These are phyloP conservation scores for Eulemur macaco DNA, from an alignment of 2,113 vertebrate genomes.

Conservation along the genomic window DNA sequence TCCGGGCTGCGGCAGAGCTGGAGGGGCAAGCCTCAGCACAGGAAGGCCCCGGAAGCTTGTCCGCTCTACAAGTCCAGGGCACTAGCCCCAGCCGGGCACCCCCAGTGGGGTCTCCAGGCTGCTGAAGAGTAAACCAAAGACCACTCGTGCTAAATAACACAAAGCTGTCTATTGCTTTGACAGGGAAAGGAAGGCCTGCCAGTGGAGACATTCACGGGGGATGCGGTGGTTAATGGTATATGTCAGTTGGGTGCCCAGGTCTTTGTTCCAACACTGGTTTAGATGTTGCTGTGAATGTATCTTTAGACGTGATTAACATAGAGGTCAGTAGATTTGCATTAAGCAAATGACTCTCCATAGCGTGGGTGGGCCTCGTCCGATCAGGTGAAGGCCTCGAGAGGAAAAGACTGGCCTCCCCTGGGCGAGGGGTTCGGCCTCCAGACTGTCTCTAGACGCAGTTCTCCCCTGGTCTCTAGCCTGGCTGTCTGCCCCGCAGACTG, in stretches of 20 bases:
- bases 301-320: background rate
- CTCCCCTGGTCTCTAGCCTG: background rate
- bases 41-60: background rate
- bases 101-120: background rate
- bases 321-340: background rate
- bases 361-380: background rate
- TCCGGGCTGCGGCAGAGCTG: background rate
- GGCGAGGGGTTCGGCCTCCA: too few relatives aligned
- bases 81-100: background rate
- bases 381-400: background rate
- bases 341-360: too few relatives aligned
- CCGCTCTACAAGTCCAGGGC: background rate
- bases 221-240: background rate
- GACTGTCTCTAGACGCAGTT: background rate
- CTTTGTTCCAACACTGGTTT: background rate
- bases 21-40: background rate
- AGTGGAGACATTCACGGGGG: background rate
- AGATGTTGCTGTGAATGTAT: background rate
- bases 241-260: background rate
- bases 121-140: background rate
- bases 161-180: background rate
- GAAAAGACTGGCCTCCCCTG: background rate
- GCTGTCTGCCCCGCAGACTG: background rate
- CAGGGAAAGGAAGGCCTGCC: background rate
- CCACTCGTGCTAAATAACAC: background rate